These are phyloP conservation scores for Antechinus stuartii DNA, from an alignment of 2,113 vertebrate genomes.

Conservation along the genomic window DNA sequence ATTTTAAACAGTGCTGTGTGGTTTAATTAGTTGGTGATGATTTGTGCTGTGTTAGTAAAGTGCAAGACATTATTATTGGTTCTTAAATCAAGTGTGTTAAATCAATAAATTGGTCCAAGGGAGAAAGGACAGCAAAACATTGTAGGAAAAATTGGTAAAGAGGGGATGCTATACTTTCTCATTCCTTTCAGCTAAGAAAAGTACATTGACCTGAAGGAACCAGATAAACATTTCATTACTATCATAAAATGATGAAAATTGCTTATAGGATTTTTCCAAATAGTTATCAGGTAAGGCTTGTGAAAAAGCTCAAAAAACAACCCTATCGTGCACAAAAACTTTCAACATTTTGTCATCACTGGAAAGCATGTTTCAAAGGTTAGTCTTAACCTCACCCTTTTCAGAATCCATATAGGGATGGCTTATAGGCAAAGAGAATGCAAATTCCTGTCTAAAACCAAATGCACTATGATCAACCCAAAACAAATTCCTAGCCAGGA, in stretches of 20 bases:
- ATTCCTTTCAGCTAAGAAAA: slow-evolving; percentile 19
- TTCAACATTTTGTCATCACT: slow-evolving; percentile 15
- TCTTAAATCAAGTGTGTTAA: neutral
- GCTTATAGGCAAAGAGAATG: slow-evolving; percentile 7
- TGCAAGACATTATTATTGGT: slow-evolving; percentile 31
- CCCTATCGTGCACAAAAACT: neutral
- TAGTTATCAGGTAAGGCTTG: neutral
- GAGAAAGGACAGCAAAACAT: neutral
- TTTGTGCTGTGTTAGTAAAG: slow-evolving; percentile 15
- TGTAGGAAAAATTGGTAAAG: neutral
- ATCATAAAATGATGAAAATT: neutral
- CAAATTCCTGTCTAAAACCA: slow-evolving; percentile 8
- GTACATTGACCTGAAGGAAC: neutral
- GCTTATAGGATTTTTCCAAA: neutral
- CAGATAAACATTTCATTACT: neutral
- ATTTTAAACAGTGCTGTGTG: slow-evolving; percentile 29
- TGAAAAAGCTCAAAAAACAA: slow-evolving; percentile 24
- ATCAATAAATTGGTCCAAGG: neutral
- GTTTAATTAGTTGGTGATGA: slow-evolving; percentile 36
- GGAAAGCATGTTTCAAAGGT: neutral
- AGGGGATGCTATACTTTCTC: neutral
- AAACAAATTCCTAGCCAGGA: slow-evolving; percentile 19
- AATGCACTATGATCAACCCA: neutral
- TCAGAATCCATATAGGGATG: neutral
- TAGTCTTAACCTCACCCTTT: slow-evolving; percentile 6